Percentiles rank a stretch among this genome's conserved stretches.
These are phyloP conservation scores for Acronicta psi DNA, from an alignment of 2,888 invertebrate genomes.

Conservation along the genomic window DNA sequence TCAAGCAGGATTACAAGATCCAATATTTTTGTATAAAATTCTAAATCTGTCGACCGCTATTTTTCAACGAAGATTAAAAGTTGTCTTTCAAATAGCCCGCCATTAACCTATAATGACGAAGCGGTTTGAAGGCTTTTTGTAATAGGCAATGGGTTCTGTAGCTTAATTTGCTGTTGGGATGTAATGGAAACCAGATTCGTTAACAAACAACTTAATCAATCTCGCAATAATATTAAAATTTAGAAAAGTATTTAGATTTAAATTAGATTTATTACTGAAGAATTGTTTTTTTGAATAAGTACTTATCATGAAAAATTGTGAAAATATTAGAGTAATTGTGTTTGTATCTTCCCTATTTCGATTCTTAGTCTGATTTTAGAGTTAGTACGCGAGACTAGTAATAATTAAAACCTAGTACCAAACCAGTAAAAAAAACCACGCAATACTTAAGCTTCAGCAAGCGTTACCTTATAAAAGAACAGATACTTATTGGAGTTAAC, in stretches of 20 bases:
- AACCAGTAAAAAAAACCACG: no score
- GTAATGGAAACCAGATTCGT: background rate
- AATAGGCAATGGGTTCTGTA: background rate
- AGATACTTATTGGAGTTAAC: conserved; percentile 2
- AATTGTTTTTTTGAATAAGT: no score
- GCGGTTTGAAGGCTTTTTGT: conserved; percentile 23
- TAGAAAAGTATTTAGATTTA: no score
- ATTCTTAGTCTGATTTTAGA: no score
- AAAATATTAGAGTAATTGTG: no score
- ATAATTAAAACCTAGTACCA: no score
- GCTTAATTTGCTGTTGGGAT: conserved; percentile 13
- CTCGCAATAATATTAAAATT: background rate
- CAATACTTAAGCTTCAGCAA: background rate
- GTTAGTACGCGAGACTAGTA: no score
- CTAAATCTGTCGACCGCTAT: conserved; percentile 20
- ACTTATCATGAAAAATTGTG: no score
- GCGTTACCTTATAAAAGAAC: background rate
- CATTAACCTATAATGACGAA: conserved; percentile 34
- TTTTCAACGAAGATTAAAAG: conserved; percentile 22
- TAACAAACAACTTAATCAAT: background rate
- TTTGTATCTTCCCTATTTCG: no score
- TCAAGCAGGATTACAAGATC: conserved; percentile 8
- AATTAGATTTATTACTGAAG: no score
- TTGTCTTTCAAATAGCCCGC: conserved; percentile 18
- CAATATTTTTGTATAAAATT: conserved; percentile 23